Conservation (phyloP, 1,140 invertebrate species). For the Brachionus manjavacas region DNA sequence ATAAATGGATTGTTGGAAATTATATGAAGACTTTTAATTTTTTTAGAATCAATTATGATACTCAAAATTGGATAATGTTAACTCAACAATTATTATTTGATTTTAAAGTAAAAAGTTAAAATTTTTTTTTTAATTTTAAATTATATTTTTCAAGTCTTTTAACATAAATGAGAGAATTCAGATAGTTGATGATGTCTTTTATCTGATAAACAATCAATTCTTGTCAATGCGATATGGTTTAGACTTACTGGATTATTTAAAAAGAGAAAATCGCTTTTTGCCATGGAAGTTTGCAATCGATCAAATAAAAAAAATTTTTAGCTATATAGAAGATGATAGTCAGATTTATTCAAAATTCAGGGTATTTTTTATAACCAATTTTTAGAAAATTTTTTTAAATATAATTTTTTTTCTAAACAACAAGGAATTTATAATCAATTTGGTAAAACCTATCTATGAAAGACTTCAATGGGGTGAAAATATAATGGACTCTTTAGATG, state of each 20-base stretch:
- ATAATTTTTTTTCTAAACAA: not conserved
- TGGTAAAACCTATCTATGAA: slow-evolving; percentile 10
- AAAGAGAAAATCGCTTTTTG: not conserved
- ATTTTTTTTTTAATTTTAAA: not conserved
- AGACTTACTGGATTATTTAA: not conserved
- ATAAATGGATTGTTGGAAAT: slow-evolving; percentile 41
- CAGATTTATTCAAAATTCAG: slow-evolving; percentile 28
- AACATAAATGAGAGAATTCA: slow-evolving; percentile 12
- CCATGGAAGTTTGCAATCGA: slow-evolving; percentile 32
- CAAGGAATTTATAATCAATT: slow-evolving; percentile 15
- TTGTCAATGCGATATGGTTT: not conserved
- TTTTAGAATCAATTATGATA: slow-evolving; percentile 33
- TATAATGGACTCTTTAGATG: slow-evolving; percentile 19
- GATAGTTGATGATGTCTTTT: slow-evolving; percentile 27
- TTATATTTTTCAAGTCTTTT: not conserved
- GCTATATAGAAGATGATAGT: slow-evolving; percentile 34
- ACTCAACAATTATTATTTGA: slow-evolving; percentile 13
- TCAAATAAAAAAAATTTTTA: not conserved
- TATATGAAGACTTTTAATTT: slow-evolving; percentile 38
- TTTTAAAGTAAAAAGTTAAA: slow-evolving; percentile 19
- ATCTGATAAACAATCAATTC: not conserved
- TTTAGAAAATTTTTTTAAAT: not conserved
- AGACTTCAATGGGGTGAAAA: slow-evolving; percentile 40
- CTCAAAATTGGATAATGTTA: slow-evolving; percentile 26
- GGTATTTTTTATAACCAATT: not conserved